These are phyloP conservation scores for Seriola quinqueradiata DNA, from an alignment of 2,113 vertebrate genomes.

Conservation along the genomic window DNA sequence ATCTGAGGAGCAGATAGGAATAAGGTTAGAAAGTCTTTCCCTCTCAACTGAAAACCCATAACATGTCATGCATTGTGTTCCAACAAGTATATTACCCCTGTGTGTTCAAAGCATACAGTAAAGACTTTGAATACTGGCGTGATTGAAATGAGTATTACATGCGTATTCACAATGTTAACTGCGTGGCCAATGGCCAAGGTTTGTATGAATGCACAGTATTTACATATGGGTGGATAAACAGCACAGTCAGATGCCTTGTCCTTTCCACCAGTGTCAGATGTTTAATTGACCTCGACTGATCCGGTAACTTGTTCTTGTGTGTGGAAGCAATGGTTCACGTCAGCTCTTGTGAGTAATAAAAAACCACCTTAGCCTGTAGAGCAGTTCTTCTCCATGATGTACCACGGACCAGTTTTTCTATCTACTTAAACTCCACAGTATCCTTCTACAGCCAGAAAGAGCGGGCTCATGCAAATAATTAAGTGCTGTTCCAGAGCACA, in stretches of 20 bases:
- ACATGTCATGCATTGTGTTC: constrained; percentile 17
- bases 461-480: constrained; percentile 19
- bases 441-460: constrained; percentile 15
- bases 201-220: not conserved
- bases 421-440: constrained; percentile 6
- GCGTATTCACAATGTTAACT: constrained; percentile 5
- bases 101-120: constrained; percentile 5
- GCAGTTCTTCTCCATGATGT: not conserved
- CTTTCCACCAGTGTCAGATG: constrained; percentile 17
- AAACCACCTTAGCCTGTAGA: not conserved
- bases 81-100: not conserved
- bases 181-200: not conserved
- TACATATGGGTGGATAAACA: constrained; percentile 18
- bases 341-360: constrained; percentile 12
- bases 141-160: not conserved
- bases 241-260: not conserved
- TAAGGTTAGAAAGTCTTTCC: not conserved
- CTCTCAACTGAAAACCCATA: not conserved
- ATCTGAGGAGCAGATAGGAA: constrained; percentile 1
- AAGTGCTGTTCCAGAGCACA: constrained; percentile 21
- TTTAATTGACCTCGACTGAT: constrained; percentile 34
- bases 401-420: constrained; percentile 2
- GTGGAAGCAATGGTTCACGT: constrained; percentile 1
- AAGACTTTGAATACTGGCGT: not conserved
- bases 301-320: constrained; percentile 6